These are phyloP conservation scores for Ailuropoda melanoleuca DNA, from an alignment of 2,113 vertebrate species.

Conservation along the genomic window DNA sequence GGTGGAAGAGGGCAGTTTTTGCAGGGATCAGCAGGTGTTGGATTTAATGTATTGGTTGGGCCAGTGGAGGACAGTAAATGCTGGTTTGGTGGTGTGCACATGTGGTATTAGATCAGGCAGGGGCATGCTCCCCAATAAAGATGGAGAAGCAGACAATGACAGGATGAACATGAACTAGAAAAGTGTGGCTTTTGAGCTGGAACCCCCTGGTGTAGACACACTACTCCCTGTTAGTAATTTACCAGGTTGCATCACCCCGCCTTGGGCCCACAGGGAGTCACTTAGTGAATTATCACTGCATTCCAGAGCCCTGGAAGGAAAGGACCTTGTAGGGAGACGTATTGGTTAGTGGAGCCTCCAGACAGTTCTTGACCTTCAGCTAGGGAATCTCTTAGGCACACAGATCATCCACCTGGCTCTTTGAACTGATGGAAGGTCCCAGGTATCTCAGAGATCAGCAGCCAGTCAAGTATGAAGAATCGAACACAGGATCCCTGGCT, in stretches of 20 bases:
- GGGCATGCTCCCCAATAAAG: not conserved
- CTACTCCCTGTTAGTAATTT: not conserved
- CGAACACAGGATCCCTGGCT: not conserved
- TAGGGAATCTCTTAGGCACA: not conserved
- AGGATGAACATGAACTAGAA: not conserved
- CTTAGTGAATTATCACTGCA: not conserved
- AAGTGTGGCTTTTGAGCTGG: not conserved
- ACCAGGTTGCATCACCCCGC: not conserved
- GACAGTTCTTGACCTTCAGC: not conserved
- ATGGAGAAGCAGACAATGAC: not conserved
- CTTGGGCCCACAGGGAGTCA: not conserved
- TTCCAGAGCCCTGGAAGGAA: not conserved
- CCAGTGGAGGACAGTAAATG: not conserved
- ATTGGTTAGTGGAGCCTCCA: not conserved
- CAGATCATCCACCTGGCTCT: not conserved
- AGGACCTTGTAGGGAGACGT: not conserved
- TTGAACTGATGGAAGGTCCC: not conserved
- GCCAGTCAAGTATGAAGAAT: not conserved
- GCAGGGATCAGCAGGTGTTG: not conserved
- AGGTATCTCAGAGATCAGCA: not conserved
- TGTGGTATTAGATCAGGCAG: not conserved
- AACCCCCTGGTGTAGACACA: not conserved
- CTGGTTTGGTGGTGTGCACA: not conserved
- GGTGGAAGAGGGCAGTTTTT: not conserved
- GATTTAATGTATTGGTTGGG: not conserved